These are phyloP conservation scores for Notodonta ziczac DNA, from an alignment of 2,888 invertebrate species.

Conservation along the genomic window DNA sequence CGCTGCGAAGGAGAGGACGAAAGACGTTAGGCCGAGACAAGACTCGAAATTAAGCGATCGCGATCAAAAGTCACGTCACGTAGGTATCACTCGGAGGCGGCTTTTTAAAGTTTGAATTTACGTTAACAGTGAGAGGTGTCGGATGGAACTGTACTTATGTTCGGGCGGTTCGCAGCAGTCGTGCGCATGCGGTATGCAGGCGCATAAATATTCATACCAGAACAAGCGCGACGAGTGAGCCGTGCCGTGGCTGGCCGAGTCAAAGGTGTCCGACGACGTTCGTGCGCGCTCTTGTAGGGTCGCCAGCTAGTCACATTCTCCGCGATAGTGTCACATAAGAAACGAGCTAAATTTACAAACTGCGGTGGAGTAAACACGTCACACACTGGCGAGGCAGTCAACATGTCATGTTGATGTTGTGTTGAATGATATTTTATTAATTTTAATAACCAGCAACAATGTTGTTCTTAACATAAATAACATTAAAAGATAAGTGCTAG, in stretches of 20 bases:
- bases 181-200: constrained; percentile 53
- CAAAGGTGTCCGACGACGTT: constrained; percentile 20
- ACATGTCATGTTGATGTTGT: background rate
- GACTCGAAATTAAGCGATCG: constrained; percentile 61
- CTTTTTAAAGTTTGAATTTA: constrained; percentile 77
- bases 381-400: background rate
- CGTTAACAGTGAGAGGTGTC: constrained; percentile 69
- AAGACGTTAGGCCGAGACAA: constrained; percentile 60
- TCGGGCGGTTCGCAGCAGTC: constrained; percentile 47
- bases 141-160: constrained; percentile 51
- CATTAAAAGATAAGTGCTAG: background rate
- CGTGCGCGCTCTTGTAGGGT: constrained; percentile 45
- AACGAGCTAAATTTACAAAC: constrained; percentile 2
- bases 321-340: constrained; percentile 6
- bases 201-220: constrained; percentile 70
- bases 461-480: background rate
- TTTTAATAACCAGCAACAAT: background rate
- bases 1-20: constrained; percentile 61
- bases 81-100: constrained; percentile 53
- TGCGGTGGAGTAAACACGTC: background rate
- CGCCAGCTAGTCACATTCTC: constrained; percentile 34
- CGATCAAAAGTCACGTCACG: constrained; percentile 64
- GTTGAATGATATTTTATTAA: constrained; percentile 1
- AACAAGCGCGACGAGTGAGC: constrained; percentile 59
- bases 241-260: constrained; percentile 40